Conservation (phyloP, 2,113 vertebrate species). For the Lipophrys pholis region DNA sequence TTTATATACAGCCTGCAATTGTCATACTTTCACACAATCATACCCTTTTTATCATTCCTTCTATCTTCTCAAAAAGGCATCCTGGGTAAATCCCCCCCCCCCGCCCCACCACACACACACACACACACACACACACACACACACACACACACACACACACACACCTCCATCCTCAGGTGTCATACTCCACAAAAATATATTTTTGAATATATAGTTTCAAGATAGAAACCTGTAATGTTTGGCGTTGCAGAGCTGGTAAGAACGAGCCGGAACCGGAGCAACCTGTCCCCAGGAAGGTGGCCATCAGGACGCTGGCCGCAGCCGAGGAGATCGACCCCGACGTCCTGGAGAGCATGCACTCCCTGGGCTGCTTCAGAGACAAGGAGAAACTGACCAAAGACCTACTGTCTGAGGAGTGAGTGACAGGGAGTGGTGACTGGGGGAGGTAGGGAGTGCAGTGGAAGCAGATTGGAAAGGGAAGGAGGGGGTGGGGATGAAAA, state of each 20-base stretch:
- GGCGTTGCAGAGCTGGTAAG: slow-evolving; percentile 90
- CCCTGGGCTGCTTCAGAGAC: slow-evolving; percentile 97
- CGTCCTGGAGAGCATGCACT: slow-evolving; percentile 99
- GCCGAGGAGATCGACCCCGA: slow-evolving; percentile 97
- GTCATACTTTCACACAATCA: no score
- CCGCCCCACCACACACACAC: no score
- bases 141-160: no score
- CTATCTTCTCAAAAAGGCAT: no score
- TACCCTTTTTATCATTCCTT: no score
- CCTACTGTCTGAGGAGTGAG: slow-evolving; percentile 96
- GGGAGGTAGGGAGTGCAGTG: slow-evolving; percentile 7
- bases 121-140: no score
- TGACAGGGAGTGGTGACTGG: slow-evolving; percentile 14
- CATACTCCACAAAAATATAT: no score
- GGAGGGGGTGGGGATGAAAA: not conserved
- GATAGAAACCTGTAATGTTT: not conserved
- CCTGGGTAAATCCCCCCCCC: no score
- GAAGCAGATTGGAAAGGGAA: slow-evolving; percentile 2
- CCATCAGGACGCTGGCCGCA: slow-evolving; percentile 91
- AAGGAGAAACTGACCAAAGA: slow-evolving; percentile 98
- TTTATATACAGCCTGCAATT: no score
- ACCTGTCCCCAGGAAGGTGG: slow-evolving; percentile 95
- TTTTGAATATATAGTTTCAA: no score
- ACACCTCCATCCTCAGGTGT: no score
- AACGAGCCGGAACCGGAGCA: slow-evolving; percentile 98